Percentiles rank a stretch among this genome's conserved stretches.
Conservation (phyloP, 92 coral and sea anemone genomes). For the Phenganax subtilis region DNA sequence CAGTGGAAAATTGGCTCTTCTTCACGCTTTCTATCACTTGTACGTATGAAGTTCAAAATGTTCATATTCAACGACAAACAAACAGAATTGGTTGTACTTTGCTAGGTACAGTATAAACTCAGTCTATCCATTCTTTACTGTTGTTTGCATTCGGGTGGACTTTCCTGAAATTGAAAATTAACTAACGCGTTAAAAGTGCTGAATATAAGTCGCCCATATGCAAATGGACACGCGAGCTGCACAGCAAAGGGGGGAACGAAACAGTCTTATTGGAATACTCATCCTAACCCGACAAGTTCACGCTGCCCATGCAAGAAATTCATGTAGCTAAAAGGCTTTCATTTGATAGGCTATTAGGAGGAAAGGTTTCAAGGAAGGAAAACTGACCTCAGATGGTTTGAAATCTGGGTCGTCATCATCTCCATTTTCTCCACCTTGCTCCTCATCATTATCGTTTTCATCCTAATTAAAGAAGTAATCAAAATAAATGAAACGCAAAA, state of each 20-base stretch:
- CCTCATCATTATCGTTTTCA: constrained; percentile 64
- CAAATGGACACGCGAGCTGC: too few species aligned
- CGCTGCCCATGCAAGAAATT: background rate
- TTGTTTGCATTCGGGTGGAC: constrained; percentile 76
- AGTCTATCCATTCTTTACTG: constrained; percentile 41
- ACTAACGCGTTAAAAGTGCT: background rate
- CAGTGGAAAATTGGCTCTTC: too few species aligned
- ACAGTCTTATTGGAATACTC: too few species aligned
- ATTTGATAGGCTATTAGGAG: background rate
- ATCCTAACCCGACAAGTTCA: background rate
- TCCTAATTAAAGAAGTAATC: constrained; percentile 12
- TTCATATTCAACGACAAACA: too few species aligned
- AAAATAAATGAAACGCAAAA: too few species aligned
- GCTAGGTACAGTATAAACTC: too few species aligned
- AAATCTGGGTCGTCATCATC: constrained; percentile 89
- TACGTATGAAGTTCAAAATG: too few species aligned
- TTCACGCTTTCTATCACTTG: too few species aligned
- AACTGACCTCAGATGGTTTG: constrained; percentile 62
- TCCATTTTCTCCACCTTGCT: constrained; percentile 56
- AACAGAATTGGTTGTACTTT: too few species aligned
- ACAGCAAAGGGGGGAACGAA: too few species aligned
- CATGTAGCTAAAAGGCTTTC: background rate
- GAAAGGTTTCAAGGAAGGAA: too few species aligned
- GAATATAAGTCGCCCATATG: background rate
- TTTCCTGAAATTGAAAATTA: constrained; percentile 48